phyloP scores from a whole-genome alignment of 2,113 vertebrate genomes.

The Menura novaehollandiae region DNA sequence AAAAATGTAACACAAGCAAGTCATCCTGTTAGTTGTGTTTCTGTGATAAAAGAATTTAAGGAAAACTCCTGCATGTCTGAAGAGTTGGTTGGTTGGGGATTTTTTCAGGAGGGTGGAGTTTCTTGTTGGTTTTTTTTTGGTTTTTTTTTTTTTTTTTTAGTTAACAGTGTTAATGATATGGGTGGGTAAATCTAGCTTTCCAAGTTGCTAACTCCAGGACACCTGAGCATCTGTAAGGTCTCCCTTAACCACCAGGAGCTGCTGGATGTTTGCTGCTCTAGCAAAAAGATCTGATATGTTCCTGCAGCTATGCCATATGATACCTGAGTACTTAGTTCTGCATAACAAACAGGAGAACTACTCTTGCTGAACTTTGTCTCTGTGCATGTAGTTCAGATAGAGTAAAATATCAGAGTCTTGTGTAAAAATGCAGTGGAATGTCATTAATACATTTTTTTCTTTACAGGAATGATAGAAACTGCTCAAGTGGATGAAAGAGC shows the following conservation, averaged over 20 bases:
- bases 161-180: neutral
- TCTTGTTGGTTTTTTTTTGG: too few species aligned
- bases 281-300: neutral
- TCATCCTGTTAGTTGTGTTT: neutral
- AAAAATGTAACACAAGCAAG: neutral
- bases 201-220: neutral
- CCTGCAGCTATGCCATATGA: neutral
- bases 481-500: conserved; percentile 90
- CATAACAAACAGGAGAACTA: neutral
- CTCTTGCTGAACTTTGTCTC: neutral
- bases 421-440: neutral
- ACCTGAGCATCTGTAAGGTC: neutral
- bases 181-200: neutral
- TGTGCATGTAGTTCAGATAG: neutral
- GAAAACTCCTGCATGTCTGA: neutral
- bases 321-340: neutral
- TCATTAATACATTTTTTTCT: neutral
- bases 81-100: neutral
- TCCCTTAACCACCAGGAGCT: neutral
- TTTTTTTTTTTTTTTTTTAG: neutral
- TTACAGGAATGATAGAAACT: conserved; percentile 95
- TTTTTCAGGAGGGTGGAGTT: neutral
- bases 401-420: neutral
- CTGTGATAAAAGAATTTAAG: neutral
- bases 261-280: neutral